Evolutionary conservation across 1,140 invertebrate species (phyloP), one percentile per base, ranked within the genome.

Genomic region (Adoxophyes honmai): DNA sequence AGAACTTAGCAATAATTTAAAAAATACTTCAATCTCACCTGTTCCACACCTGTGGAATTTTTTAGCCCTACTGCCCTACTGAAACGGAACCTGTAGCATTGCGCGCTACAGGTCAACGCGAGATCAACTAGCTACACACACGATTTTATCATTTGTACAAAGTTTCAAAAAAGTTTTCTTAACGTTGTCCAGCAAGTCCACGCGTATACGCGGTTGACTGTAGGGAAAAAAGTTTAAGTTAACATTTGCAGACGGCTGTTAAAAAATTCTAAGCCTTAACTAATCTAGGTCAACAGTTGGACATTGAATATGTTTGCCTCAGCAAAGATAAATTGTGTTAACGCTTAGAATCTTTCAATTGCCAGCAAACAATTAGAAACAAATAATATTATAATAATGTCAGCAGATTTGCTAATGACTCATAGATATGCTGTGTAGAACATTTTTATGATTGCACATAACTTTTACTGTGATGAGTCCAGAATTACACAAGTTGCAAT

Each of bases 41-140:
- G 89, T 83, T 74, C 81, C 85, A 86, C 81, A 74, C 68, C 60
- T 84, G 75, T 88, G 86, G 82, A 82, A 83, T 77, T 75, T 70
- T 75, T 73, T 76, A 75, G 72, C 81, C 86, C 88, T 89, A 86
- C 77, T 21, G n/a, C 86, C 88, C 89, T 89, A 83, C 81, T 79
- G 61, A 60, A 88, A 88, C 89, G 89, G 78, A 89, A 88, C 87
- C 81, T 73, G 87, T 79, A 88, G 88, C 89, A 90, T 90, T 90
- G 89, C 89, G 88, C 89, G 89, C 89, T 86, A 83, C 89, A 52
- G 85, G 86, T 88, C 86, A 86, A 86, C 84, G 84, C 84, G 84
- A 80, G 44, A 79, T 73, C 48, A 78, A 73, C 84, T 88, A 88
- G 86, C 84, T 88, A 88, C 78, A 87, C 85, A 83, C 82, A 66